Evolutionary conservation across 1,140 invertebrate species (phyloP), one percentile per base, ranked within the genome.

Genomic region (Pararge aegeria): DNA sequence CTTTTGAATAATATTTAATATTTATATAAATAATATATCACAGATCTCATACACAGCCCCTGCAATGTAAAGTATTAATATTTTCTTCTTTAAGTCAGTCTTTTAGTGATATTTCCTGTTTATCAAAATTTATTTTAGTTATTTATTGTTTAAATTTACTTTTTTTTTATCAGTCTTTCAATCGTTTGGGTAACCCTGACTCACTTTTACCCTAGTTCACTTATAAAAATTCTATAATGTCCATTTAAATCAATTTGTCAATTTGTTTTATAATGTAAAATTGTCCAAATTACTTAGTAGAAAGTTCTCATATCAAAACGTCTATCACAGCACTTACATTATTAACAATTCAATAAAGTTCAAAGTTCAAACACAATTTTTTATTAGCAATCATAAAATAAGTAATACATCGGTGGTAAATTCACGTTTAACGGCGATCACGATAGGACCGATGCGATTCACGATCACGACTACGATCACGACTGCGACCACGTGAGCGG

Each of bases 391-490:
- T 82, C 70, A 86, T 75, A 64, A 82, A 70, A 78, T 53, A 57
- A 75, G 73, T 60, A 80, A 75, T 87, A 89, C 83, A 89, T 86
- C 72, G 71, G 75, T 80, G 87, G 75, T 75, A 64, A 71, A 68
- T 64, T 66, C 60, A 54, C 55, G 55, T 70, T 77, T 78, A 90
- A 66, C 88, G 78, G 27, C 90, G 84, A 68, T 90, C 87, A 66
- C 89, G 82, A 67, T 91, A 91, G 37, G 85, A 87, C 59, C 89
- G 84, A 50, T 89, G 85, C 42, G 80, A 75, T 49, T 93, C 91
- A 55, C 93, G 91, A 29, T 91, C 89, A 37, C 91, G 83, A 61
- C 90, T 91, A 55, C 93, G 91, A 29, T 91, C 89, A 37, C 91
- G 83, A 61, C 90, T 91, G 18, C 91, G 88, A 60, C 90, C 92